Conservation (phyloP, 2,888 invertebrate species). For the Xanthia icteritia region DNA sequence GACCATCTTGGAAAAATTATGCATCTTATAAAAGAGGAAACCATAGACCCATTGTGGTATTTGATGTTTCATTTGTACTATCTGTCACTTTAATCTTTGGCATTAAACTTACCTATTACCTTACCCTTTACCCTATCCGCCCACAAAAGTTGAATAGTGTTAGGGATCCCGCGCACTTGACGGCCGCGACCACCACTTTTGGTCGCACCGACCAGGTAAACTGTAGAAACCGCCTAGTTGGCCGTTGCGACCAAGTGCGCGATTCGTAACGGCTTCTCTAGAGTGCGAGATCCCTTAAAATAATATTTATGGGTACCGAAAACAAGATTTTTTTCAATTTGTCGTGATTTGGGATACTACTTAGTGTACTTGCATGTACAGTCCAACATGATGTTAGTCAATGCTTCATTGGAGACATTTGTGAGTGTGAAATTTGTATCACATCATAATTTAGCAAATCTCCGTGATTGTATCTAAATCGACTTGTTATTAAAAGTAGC, state of each 20-base stretch:
- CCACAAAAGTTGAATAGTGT: too few relatives aligned
- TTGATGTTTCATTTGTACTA: not conserved
- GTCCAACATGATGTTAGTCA: not conserved
- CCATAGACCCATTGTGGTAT: constrained; percentile 4
- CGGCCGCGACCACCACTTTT: too few relatives aligned
- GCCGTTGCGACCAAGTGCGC: too few relatives aligned
- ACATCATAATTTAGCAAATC: not conserved
- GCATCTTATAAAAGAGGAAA: not conserved
- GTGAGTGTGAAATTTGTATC: not conserved
- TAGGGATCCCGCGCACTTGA: too few relatives aligned
- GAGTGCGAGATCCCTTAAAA: too few relatives aligned
- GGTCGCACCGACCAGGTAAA: too few relatives aligned
- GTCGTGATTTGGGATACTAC: not conserved
- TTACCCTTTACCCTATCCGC: too few relatives aligned
- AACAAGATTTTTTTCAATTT: not conserved
- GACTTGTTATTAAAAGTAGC: not conserved
- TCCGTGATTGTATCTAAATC: not conserved
- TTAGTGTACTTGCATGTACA: too few relatives aligned
- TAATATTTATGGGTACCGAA: not conserved
- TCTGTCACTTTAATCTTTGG: not conserved
- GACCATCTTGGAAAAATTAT: constrained; percentile 21
- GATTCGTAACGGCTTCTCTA: too few relatives aligned
- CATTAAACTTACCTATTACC: not conserved
- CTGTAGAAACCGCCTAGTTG: too few relatives aligned
- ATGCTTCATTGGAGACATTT: not conserved